Evolutionary conservation across 2,797 vertebrate species (phyloP), one percentile per base, ranked within the genome.

Genomic region (Fistularia tabacaria): DNA sequence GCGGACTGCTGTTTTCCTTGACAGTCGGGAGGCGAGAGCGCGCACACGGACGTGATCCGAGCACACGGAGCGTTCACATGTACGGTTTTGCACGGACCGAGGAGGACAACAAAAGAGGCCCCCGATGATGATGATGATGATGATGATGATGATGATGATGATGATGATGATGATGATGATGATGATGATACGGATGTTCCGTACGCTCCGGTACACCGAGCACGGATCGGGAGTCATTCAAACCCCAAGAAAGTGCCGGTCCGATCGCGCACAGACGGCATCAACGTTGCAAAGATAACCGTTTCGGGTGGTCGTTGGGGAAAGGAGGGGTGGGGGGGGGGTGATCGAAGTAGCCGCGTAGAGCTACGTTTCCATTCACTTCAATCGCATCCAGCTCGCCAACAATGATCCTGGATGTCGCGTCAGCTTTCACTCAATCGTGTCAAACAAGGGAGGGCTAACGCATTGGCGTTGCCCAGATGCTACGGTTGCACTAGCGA

Each of bases 1-100:
- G 70, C 57, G 70, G 72, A 64, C 73, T 80, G 79, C 65, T 77
- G 78, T 84, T 25, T 85, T 86, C 80, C 74, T 74, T 87, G 82
- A 85, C 80, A 86, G 85, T 64, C 68, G 61, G 60, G 43, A 44
- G 52, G 44, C 69, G 58, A 70, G 66, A 66, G 73, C 73, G 62
- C 79, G 64, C 76, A 82, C 63, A 70, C 48, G 42, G 37, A 47
- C n/a, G n/a, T n/a, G n/a, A n/a, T n/a, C n/a, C 73, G 62, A 77
- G 64, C 76, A 82, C 63, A 70, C 48, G 42, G 37, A 47, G 47
- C 44, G 48, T 7, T 11, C 37, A 42, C 44, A 64, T 77, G 59
- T 49, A 25, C 25, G 25, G 5, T 25, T 25, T 25, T 25, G 25
- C 25, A 45, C 15, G 45, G 37, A 48, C 55, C 14, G 12, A 42